Evolutionary conservation across 1,140 invertebrate species (phyloP).

Genomic region (Halictus rubicundus): DNA sequence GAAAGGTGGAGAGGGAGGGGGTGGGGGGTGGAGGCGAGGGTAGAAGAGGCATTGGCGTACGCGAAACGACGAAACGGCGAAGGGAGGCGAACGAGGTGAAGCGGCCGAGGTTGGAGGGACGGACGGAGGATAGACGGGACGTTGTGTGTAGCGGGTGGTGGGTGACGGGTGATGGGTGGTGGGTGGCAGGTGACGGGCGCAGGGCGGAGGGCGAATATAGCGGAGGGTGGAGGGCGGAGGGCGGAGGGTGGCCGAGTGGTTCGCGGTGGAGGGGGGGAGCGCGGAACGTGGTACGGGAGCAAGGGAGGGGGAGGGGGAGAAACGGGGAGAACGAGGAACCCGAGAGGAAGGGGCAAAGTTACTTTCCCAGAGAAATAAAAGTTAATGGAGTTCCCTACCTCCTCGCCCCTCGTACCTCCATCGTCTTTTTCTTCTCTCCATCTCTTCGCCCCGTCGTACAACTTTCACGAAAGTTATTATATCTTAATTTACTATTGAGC

Average conservation of each 20-base stretch:
- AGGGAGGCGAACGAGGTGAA: constrained; percentile 18
- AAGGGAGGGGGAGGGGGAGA: too few relatives aligned
- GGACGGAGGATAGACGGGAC: constrained; percentile 7
- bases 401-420: constrained; percentile 24
- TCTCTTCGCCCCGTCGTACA: constrained; percentile 61
- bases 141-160: not conserved
- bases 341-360: constrained; percentile 66
- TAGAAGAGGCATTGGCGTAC: not conserved
- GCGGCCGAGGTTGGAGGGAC: not conserved
- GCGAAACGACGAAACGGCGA: constrained; percentile 14
- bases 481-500: constrained; percentile 75
- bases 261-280: too few relatives aligned
- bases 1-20: constrained; percentile 19
- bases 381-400: constrained; percentile 76
- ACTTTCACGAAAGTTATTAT: constrained; percentile 77
- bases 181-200: not conserved
- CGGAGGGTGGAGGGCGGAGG: not conserved
- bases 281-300: too few relatives aligned
- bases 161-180: constrained; percentile 10
- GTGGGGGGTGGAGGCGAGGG: constrained; percentile 5
- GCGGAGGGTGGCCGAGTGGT: too few relatives aligned
- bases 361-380: constrained; percentile 79
- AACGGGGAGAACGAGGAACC: too few relatives aligned
- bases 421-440: constrained; percentile 53
- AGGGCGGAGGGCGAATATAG: not conserved